Percentiles rank a stretch among this genome's conserved stretches.
Conservation (phyloP, 2,888 invertebrate species). For the Frankliniella intonsa region DNA sequence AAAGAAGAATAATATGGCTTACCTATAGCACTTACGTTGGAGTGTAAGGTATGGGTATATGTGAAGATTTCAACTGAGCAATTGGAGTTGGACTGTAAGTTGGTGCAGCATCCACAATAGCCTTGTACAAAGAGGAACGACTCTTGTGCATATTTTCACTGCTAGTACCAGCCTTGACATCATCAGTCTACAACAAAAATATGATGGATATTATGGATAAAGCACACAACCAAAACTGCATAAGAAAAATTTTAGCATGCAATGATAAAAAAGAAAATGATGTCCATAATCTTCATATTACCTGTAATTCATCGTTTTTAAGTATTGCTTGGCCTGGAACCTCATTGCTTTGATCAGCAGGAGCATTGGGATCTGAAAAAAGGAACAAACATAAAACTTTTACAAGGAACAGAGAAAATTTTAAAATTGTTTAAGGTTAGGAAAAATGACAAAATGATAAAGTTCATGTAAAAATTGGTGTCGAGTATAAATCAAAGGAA, state of each 20-base stretch:
- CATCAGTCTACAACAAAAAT: background rate
- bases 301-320: background rate
- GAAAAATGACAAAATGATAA: too few relatives aligned
- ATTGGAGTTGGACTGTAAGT: slow-evolving; percentile 64
- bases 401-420: too few relatives aligned
- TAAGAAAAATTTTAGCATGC: too few relatives aligned
- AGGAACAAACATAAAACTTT: background rate
- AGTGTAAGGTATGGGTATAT: slow-evolving; percentile 36
- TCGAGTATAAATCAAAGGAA: too few relatives aligned
- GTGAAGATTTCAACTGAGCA: slow-evolving; percentile 51
- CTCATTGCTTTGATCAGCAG: too few relatives aligned
- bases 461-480: too few relatives aligned
- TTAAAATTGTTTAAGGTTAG: too few relatives aligned
- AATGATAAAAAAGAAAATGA: background rate
- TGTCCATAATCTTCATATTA: background rate
- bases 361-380: background rate
- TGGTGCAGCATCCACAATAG: slow-evolving; percentile 39
- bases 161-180: background rate
- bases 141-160: background rate
- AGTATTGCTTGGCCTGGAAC: too few relatives aligned
- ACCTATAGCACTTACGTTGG: slow-evolving; percentile 29
- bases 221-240: background rate
- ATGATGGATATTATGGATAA: background rate
- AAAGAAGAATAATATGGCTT: too few relatives aligned
- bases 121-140: background rate